These are phyloP conservation scores for Athene noctua DNA, from an alignment of 2,113 vertebrate genomes.

Conservation along the genomic window DNA sequence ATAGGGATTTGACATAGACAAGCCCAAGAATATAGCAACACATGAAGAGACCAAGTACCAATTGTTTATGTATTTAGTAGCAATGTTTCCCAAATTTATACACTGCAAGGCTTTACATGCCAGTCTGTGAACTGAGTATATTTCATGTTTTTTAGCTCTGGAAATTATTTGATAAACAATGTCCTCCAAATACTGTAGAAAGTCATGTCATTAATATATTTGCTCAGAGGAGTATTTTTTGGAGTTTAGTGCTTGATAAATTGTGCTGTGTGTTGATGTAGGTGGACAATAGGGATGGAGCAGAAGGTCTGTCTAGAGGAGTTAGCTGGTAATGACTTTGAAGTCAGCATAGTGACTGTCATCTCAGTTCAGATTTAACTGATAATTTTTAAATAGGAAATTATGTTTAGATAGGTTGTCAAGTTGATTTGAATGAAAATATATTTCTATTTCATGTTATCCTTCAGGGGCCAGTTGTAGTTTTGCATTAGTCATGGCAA, in stretches of 20 bases:
- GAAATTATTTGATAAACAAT: background rate
- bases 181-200: background rate
- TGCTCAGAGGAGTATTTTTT: background rate
- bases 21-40: background rate
- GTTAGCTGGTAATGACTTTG: background rate
- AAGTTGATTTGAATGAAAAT: slow-evolving; percentile 8
- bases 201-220: background rate
- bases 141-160: background rate
- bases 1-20: background rate
- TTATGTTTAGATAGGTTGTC: background rate
- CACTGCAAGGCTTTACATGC: background rate
- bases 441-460: slow-evolving; percentile 1
- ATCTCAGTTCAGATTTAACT: background rate
- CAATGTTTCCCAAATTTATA: background rate
- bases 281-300: background rate
- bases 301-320: background rate
- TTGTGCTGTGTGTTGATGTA: background rate
- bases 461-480: background rate
- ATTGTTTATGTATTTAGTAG: background rate
- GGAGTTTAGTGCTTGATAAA: background rate
- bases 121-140: background rate
- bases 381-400: background rate
- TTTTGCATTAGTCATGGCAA: background rate
- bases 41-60: background rate
- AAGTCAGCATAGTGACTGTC: background rate